Base-by-base conservation (phyloP, 2,113 vertebrate species). In the Alligator mississippiensis region DNA sequence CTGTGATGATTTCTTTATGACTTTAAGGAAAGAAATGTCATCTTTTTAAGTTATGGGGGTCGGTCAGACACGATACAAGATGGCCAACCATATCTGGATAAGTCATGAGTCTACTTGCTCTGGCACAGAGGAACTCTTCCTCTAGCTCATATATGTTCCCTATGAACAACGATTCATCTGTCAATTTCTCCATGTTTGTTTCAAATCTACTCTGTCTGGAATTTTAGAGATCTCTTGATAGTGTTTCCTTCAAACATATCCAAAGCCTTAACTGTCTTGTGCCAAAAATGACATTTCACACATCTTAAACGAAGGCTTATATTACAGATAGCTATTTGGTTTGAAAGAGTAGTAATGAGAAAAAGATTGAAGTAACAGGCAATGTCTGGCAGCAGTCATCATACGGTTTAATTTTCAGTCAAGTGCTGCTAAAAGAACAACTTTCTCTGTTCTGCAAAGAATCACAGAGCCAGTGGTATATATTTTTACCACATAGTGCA, bases 21-120 rank as follows among this genome's bases (percentile, higher is more conserved):
- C 0, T 0, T 1, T 8, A 11, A 3, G 62, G 47, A 82, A 22
- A 61, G 77, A 1, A 4, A 1, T n/a, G 77, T 55, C 17, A 25
- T 1, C 3, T 5, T 81, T 81, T 76, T 58, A 78, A 55, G 25
- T 83, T 6, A n/a, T 55, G 10, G 22, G 38, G 2, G 13, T 75
- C 83, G 74, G 9, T 68, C n/a, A 19, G 38, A 0, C 2, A 17
- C 27, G 17, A 9, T 47, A 47, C 47, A 47, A 47, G 80, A 74
- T 57, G 30, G 55, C 47, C 47, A 47, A 11, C 4, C 30, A 13
- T 4, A 5, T 34, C 9, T 59, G 22, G 13, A 77, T 82, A 61
- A 3, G 9, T 34, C 2, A 58, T 78, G 2, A 18, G 59, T 83
- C 24, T 2, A 47, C 5, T 62, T 79, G 74, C 57, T 81, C 4